These are phyloP conservation scores for Delichon dasypus DNA, from an alignment of 2,797 vertebrate genomes.

Conservation along the genomic window DNA sequence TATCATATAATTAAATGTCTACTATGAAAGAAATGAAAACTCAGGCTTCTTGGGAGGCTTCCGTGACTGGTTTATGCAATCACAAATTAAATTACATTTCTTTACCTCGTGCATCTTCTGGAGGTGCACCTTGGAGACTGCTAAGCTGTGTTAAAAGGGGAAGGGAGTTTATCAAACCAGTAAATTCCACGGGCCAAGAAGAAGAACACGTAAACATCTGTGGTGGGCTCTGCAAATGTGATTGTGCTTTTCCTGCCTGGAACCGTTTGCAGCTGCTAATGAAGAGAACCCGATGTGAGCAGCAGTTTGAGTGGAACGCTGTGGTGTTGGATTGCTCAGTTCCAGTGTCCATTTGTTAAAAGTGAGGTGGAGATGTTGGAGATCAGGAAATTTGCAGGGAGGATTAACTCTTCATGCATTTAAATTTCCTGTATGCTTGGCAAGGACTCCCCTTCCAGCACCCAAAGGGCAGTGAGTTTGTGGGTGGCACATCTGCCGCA, in stretches of 20 bases:
- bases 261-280: not conserved
- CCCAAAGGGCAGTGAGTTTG: not conserved
- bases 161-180: not conserved
- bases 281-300: not conserved
- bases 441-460: not conserved
- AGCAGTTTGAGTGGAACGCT: not conserved
- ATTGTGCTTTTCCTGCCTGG: not conserved
- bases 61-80: constrained; percentile 67
- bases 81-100: constrained; percentile 73
- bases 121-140: constrained; percentile 31
- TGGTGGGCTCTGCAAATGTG: constrained; percentile 3
- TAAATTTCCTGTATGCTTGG: not conserved
- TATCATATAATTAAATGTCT: constrained; percentile 81
- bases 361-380: not conserved
- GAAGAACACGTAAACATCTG: not conserved
- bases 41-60: constrained; percentile 66
- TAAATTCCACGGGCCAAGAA: not conserved
- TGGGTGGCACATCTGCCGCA: not conserved
- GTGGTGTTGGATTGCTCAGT: not conserved
- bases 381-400: not conserved
- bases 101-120: constrained; percentile 62
- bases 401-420: not conserved
- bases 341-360: not conserved
- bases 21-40: constrained; percentile 72
- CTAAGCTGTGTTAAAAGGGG: not conserved